A percentile compares a stretch with the other conserved stretches of the same genome.
phyloP scores from a whole-genome alignment of 2,888 invertebrate species.

The Platycheirus rosarum region DNA sequence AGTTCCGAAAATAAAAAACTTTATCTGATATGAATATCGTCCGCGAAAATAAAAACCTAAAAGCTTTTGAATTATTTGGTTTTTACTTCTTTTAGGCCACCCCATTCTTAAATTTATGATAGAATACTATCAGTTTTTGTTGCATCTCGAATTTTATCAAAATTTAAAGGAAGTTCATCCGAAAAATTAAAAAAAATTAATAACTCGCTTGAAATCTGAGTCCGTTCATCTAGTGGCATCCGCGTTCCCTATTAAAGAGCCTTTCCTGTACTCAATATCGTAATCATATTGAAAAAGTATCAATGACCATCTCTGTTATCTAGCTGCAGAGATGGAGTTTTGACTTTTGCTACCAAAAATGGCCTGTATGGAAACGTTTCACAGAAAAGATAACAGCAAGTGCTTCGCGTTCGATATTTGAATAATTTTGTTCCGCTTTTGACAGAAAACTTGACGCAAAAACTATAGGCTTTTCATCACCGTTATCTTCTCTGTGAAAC shows the following conservation, averaged over 20 bases:
- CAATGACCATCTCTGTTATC: not conserved
- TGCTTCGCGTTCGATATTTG: not conserved
- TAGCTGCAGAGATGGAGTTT: not conserved
- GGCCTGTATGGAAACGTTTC: not conserved
- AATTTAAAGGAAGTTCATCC: too few relatives aligned
- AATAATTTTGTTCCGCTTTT: not conserved
- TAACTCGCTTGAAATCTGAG: too few relatives aligned
- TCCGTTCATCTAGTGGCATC: not conserved
- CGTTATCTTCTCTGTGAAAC: not conserved
- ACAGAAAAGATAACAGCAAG: not conserved
- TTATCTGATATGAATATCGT: too few relatives aligned
- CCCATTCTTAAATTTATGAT: not conserved
- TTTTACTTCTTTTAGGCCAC: not conserved
- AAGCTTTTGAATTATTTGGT: not conserved
- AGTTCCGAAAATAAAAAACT: too few relatives aligned
- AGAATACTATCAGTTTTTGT: not conserved
- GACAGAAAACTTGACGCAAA: not conserved
- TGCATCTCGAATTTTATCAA: not conserved
- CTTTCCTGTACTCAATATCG: not conserved
- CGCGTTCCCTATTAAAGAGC: not conserved
- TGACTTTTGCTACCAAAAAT: not conserved
- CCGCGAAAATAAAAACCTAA: too few relatives aligned
- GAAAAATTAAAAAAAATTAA: too few relatives aligned
- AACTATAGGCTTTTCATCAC: not conserved
- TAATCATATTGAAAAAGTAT: constrained; percentile 1